Base-by-base conservation (phyloP, 1,140 invertebrate species). In the Maconellicoccus hirsutus region DNA sequence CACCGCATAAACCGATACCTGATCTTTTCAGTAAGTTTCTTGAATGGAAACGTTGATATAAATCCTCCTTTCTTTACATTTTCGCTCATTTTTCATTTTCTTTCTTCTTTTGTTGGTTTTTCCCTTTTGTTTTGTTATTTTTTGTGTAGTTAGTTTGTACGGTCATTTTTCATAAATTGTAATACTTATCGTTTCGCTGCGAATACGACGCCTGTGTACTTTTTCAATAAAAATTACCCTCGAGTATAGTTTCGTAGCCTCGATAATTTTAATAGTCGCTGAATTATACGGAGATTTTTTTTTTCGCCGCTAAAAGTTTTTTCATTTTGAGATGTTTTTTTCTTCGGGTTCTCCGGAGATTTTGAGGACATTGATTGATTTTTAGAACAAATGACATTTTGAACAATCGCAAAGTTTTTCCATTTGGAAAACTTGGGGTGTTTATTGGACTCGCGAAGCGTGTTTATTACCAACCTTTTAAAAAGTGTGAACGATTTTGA, bases 1-100 rank as follows among this genome's bases (percentile, higher is more conserved):
- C 61, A 66, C 25, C 61, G 61, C 61, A 66, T 66, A 66, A 66
- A 66, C 61, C 61, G 61, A 66, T 66, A 66, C 61, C 61, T 66
- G 61, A 66, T 66, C 61, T 66, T 66, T 66, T 66, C 61, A 66
- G 61, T 66, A 66, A 66, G 61, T 66, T 66, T 23, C 61, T 66
- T 66, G 22, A 66, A 66, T 66, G 61, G 61, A 66, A 66, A 66
- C 61, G 61, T 25, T 26, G 61, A 66, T 66, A 66, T 66, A 66
- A 66, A 66, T 66, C 25, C 61, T 26, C 25, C 61, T 66, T 52
- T 52, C 42, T 52, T 52, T 16, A 52, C 42, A 52, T 52, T 52
- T 52, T 52, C 42, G n/a, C 42, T 52, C 42, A 52, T 52, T 52
- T 52, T 52, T 52, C 42, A 52, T 52, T 66, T 25, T 26, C 61